A percentile compares a stretch with the other conserved stretches of the same genome.
Evolutionary conservation across 1,140 invertebrate species (phyloP).

Genomic region (Drosophila saltans): DNA sequence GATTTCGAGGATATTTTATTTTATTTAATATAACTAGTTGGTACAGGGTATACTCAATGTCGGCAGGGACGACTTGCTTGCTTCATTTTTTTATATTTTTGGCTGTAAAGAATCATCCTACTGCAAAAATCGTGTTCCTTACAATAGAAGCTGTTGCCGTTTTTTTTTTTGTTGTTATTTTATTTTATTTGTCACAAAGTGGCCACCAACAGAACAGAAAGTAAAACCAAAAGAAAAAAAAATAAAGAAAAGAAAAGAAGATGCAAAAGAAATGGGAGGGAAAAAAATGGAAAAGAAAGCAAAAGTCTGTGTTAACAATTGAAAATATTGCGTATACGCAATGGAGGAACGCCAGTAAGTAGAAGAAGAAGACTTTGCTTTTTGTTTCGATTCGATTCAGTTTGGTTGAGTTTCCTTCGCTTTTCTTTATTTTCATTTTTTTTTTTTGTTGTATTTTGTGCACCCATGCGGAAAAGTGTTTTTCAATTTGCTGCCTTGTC

Average conservation of each 20-base stretch:
- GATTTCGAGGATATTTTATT: no score
- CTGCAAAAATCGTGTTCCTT: background rate
- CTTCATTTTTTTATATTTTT: background rate
- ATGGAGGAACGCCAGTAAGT: background rate
- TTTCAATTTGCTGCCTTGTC: constrained; percentile 32
- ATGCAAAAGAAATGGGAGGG: no score
- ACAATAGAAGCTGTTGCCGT: constrained; percentile 16
- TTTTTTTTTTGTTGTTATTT: background rate
- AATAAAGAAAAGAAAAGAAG: no score
- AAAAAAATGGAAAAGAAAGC: background rate
- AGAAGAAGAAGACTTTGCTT: constrained; percentile 8
- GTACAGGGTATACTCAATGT: no score
- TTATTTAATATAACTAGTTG: no score
- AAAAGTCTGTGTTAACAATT: constrained; percentile 20
- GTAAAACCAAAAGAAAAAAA: background rate
- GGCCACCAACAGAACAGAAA: background rate
- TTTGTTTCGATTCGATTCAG: constrained; percentile 12
- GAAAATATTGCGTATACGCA: constrained; percentile 27
- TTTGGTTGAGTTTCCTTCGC: background rate
- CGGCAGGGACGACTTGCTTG: no score
- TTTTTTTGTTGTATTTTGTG: constrained; percentile 19
- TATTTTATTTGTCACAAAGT: constrained; percentile 18
- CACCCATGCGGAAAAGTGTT: constrained; percentile 30
- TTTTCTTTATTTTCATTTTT: background rate
- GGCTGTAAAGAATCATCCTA: background rate